phyloP scores from a whole-genome alignment of 37 sponge, comb jelly and placozoan genomes.

The Diacarnus erythraeanus region DNA sequence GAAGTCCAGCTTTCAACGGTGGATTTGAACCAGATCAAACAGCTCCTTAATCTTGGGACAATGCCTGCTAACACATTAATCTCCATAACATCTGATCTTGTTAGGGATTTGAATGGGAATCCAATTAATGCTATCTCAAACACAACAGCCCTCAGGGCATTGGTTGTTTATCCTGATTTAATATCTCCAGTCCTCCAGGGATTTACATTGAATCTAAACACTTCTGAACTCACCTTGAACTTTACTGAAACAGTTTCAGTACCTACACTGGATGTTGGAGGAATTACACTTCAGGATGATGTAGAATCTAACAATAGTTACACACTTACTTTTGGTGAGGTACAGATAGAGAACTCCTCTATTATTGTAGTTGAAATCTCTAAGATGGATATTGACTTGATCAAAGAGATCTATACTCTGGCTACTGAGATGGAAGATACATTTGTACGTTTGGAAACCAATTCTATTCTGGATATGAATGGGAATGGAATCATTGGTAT shows the following conservation, averaged over 20 bases:
- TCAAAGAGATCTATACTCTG: slow-evolving; percentile 59
- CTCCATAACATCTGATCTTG: slow-evolving; percentile 40
- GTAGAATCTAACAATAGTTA: slow-evolving; percentile 32
- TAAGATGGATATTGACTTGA: slow-evolving; percentile 42
- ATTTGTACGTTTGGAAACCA: slow-evolving; percentile 35
- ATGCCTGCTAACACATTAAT: slow-evolving; percentile 55
- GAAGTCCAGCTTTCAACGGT: slow-evolving; percentile 28
- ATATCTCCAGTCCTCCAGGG: slow-evolving; percentile 59
- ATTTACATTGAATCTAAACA: slow-evolving; percentile 73
- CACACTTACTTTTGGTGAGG: slow-evolving; percentile 29
- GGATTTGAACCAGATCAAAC: slow-evolving; percentile 77
- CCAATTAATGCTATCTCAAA: slow-evolving; percentile 34
- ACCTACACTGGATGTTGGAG: slow-evolving; percentile 30
- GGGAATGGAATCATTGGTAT: slow-evolving; percentile 37
- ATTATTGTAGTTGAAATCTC: slow-evolving; percentile 46
- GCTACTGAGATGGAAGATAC: slow-evolving; percentile 58
- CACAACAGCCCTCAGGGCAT: slow-evolving; percentile 35
- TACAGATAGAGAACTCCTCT: slow-evolving; percentile 48
- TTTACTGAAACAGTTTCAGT: slow-evolving; percentile 79
- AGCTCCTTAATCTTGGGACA: slow-evolving; percentile 47
- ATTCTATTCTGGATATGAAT: slow-evolving; percentile 62
- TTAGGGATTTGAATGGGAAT: slow-evolving; percentile 83
- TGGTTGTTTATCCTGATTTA: slow-evolving; percentile 20
- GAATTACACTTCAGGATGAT: slow-evolving; percentile 57
- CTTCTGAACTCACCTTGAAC: slow-evolving; percentile 41